Evolutionary conservation across 2,888 invertebrate genomes (phyloP).

Genomic region (Scaptomyza caliginosa): DNA sequence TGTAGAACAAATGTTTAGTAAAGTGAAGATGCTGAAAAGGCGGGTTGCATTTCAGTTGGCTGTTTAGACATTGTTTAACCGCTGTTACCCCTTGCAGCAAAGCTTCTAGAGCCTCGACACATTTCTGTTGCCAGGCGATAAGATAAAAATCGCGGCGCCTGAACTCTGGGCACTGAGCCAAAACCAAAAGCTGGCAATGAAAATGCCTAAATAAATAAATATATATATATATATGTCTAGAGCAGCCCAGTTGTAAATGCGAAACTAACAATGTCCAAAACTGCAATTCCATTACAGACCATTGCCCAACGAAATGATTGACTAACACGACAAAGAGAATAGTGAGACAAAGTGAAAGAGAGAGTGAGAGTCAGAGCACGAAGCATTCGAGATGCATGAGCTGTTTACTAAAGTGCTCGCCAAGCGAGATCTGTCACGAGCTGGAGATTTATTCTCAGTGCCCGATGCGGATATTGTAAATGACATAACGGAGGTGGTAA

Average conservation of each 20-base stretch:
- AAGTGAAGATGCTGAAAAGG: slow-evolving; percentile 32
- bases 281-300: slow-evolving; percentile 43
- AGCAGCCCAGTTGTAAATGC: slow-evolving; percentile 5
- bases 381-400: slow-evolving; percentile 91
- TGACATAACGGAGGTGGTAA: slow-evolving; percentile 93
- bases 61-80: slow-evolving; percentile 30
- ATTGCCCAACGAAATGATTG: slow-evolving; percentile 53
- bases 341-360: background rate
- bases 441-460: slow-evolving; percentile 95
- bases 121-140: slow-evolving; percentile 49
- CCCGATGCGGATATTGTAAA: slow-evolving; percentile 93
- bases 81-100: background rate
- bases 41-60: slow-evolving; percentile 6
- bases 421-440: slow-evolving; percentile 94
- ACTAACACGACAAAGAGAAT: slow-evolving; percentile 17
- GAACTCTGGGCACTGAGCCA: slow-evolving; percentile 70
- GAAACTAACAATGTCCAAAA: slow-evolving; percentile 20
- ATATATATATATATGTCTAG: slow-evolving; percentile 30
- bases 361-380: slow-evolving; percentile 10
- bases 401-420: slow-evolving; percentile 95
- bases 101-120: background rate
- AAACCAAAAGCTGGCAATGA: slow-evolving; percentile 60
- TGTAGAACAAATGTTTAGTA: slow-evolving; percentile 61
- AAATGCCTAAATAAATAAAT: slow-evolving; percentile 45
- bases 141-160: slow-evolving; percentile 73